Conservation (phyloP, 2,888 invertebrate species). For the Calliscelio sp. region DNA sequence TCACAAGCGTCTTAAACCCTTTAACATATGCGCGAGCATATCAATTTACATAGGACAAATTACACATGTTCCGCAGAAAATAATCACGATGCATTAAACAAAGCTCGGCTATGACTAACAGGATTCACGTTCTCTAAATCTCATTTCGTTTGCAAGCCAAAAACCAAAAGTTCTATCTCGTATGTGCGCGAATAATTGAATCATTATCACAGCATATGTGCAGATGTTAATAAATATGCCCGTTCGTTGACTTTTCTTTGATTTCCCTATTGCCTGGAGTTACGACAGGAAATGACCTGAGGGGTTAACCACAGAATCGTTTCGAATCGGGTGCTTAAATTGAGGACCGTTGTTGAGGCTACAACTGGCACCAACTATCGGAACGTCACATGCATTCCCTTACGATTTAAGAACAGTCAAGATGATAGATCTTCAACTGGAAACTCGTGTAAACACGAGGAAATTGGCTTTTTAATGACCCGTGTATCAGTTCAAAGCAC, state of each 20-base stretch:
- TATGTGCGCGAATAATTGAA: conserved; percentile 50
- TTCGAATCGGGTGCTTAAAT: conserved; percentile 55
- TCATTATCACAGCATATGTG: conserved; percentile 25
- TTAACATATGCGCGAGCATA: conserved; percentile 62
- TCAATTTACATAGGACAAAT: conserved; percentile 63
- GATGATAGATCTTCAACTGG: conserved; percentile 20
- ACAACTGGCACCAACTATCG: conserved; percentile 16
- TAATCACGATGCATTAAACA: conserved; percentile 38
- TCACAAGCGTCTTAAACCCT: conserved; percentile 61
- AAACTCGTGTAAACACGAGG: conserved; percentile 22
- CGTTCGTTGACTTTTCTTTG: conserved; percentile 53
- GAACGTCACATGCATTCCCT: conserved; percentile 13
- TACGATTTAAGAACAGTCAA: neutral
- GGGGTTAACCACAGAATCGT: conserved; percentile 35
- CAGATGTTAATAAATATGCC: conserved; percentile 14
- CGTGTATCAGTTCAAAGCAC: no score
- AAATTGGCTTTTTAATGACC: conserved; percentile 10
- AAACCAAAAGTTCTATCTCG: no score
- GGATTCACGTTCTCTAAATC: conserved; percentile 26
- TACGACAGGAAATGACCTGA: conserved; percentile 62
- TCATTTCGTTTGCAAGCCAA: no score
- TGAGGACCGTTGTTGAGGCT: conserved; percentile 34
- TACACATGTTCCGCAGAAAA: conserved; percentile 37
- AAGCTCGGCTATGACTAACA: conserved; percentile 48
- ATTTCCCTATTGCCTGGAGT: conserved; percentile 56